phyloP scores from a whole-genome alignment of 2,888 invertebrate genomes.

The Tetropium fuscum region DNA sequence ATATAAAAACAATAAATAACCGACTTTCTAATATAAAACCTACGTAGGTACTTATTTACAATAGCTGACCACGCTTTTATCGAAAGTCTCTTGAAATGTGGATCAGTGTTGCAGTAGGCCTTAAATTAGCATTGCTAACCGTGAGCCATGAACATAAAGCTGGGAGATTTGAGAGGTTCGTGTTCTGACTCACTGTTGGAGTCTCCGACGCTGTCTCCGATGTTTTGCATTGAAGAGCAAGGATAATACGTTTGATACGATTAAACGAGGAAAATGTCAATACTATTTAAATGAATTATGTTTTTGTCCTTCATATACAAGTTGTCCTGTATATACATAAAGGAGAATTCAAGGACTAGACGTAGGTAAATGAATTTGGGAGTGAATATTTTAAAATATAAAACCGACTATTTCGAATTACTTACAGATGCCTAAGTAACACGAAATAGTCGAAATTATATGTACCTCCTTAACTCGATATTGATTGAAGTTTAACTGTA shows the following conservation, averaged over 20 bases:
- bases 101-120: slow-evolving; percentile 50
- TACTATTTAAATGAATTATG: too few relatives aligned
- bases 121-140: slow-evolving; percentile 35
- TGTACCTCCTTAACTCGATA: too few relatives aligned
- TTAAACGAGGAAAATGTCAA: too few relatives aligned
- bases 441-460: too few relatives aligned
- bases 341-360: too few relatives aligned
- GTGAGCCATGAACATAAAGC: slow-evolving; percentile 37
- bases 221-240: slow-evolving; percentile 8
- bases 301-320: too few relatives aligned
- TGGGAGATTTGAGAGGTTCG: slow-evolving; percentile 41
- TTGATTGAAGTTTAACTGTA: too few relatives aligned
- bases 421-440: too few relatives aligned
- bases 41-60: slow-evolving; percentile 17
- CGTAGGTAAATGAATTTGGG: too few relatives aligned
- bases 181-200: slow-evolving; percentile 39
- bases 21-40: slow-evolving; percentile 10
- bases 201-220: slow-evolving; percentile 28
- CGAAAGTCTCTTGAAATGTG: slow-evolving; percentile 42
- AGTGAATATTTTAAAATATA: too few relatives aligned
- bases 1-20: too few relatives aligned
- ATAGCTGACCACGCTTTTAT: slow-evolving; percentile 22
- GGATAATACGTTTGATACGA: neutral
- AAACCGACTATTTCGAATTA: too few relatives aligned
- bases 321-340: neutral